Conservation (phyloP, 2,113 vertebrate species). For the Ameiurus melas region DNA sequence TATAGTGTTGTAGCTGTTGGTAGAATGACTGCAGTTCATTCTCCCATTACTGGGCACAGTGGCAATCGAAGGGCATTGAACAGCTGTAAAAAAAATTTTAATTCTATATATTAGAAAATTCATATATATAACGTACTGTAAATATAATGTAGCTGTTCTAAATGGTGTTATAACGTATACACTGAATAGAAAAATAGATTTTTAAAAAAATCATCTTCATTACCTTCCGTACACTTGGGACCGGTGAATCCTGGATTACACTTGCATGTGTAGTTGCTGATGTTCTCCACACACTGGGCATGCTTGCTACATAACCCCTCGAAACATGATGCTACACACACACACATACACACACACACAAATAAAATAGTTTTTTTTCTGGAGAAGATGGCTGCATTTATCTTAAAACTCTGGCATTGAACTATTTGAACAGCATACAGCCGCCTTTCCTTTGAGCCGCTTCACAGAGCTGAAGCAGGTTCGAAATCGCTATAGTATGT, state of each 20-base stretch:
- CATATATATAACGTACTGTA: no score
- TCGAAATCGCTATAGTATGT: neutral
- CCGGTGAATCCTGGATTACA: slow-evolving; percentile 79
- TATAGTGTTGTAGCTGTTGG: slow-evolving; percentile 67
- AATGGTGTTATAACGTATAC: neutral
- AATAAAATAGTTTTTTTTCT: neutral
- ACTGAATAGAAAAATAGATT: neutral
- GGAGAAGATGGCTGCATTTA: neutral
- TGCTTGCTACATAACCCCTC: slow-evolving; percentile 67
- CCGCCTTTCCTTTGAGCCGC: neutral
- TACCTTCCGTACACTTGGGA: slow-evolving; percentile 75
- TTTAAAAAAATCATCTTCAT: neutral
- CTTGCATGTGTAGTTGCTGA: slow-evolving; percentile 74
- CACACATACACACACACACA: neutral
- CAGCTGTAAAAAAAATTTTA: slow-evolving; percentile 59
- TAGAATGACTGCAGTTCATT: slow-evolving; percentile 65
- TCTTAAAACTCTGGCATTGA: neutral
- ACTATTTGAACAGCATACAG: neutral
- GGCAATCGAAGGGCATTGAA: slow-evolving; percentile 60
- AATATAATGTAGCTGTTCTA: neutral
- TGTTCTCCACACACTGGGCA: slow-evolving; percentile 78
- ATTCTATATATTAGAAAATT: no score
- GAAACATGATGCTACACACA: slow-evolving; percentile 6
- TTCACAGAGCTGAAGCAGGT: neutral
- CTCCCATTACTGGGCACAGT: slow-evolving; percentile 30